Evolutionary conservation across 1,140 invertebrate species (phyloP), one percentile per base, ranked within the genome.

Genomic region (Tetragnatha versicolor): DNA sequence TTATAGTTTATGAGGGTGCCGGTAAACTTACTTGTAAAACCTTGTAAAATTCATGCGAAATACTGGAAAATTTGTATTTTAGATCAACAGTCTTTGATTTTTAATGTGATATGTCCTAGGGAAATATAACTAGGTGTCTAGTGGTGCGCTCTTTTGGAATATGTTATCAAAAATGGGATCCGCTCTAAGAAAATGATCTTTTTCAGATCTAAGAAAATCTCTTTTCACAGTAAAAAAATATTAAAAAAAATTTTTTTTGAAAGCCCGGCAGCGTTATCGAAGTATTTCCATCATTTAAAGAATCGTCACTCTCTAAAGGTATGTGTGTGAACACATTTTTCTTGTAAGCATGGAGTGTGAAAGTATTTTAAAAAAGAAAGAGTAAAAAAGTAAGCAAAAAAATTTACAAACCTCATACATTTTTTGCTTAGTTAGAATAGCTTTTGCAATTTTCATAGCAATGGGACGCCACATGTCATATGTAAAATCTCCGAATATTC

Each of bases 401-500:
- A 42, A 42, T 42, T 10, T 17, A 42, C 25, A 29, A 17, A 66
- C 66, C 47, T 51, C 49, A n/a, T 69, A 69, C 1, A n/a, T 22
- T 53, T 69, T 49, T 14, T 69, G 47, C 20, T 51, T 17, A 31
- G 47, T 29, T 10, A 69, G 22, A 4, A 69, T 27, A 12, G 37
- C 22, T n/a, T 9, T 25, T 1, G 45, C 66, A 2, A 69, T 69
- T 1, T 69, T n/a, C 17, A 69, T 6, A 17, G 66, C 66, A 12
- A 53, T 69, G 17, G 45, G 31, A 14, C 49, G 51, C 66, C 66
- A 69, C 29, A 69, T 53, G 12, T 22, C 10, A 22, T 20, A 69
- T 12, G 49, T 37, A 9, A 69, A 33, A 20, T 69, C 66, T 17
- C 49, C 66, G 25, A 53, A 69, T 53, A 22, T 25, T 33, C 53